Evolutionary conservation across 92 coral and sea anemone genomes (phyloP), one percentile per base, ranked within the genome.

Genomic region (Pocillopora grandis): DNA sequence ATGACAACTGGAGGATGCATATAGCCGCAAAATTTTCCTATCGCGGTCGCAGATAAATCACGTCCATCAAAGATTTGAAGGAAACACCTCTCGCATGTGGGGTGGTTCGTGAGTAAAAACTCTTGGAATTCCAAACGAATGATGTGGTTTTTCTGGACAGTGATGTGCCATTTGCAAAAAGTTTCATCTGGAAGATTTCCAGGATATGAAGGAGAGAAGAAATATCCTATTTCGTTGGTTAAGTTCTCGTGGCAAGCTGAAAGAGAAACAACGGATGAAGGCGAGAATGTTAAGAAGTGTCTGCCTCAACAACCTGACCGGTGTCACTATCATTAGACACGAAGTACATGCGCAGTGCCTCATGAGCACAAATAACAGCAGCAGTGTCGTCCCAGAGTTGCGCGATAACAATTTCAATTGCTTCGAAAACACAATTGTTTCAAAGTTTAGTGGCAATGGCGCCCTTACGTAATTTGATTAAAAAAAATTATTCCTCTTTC

Each of bases 1-100:
- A 57, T 55, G n/a, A 88, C 75, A 8, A 73, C 78, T 0, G 87
- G 68, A 5, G 91, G 94, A 36, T 79, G 65, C 20, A 79, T 62
- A 15, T 61, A 80, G 11, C 94, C 94, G 86, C 94, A 91, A 72
- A 84, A 88, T 52, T 70, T 66, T 55, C 87, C 90, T 55, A 80
- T n/a, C 72, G 76, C 60, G 10, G 74, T 71, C 56, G 78, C 82
- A 18, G 58, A 73, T 5, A 31, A 5, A 3, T 64, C 55, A 5
- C 49, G 35, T 16, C 89, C 91, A 65, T 91, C 94, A 48, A 78
- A 80, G 57, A 91, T 23, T 58, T 78, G 66, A 55, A 91, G 15
- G 31, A 78, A 88, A 66, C 89, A 90, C 6, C 80, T 70, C 18
- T 64, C 65, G 80, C 94, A 91, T 68, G 23, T 57, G 6, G 82